Evolutionary conservation across 2,888 invertebrate species (phyloP), one percentile per base, ranked within the genome.

Genomic region (Drosophila prostipennis): DNA sequence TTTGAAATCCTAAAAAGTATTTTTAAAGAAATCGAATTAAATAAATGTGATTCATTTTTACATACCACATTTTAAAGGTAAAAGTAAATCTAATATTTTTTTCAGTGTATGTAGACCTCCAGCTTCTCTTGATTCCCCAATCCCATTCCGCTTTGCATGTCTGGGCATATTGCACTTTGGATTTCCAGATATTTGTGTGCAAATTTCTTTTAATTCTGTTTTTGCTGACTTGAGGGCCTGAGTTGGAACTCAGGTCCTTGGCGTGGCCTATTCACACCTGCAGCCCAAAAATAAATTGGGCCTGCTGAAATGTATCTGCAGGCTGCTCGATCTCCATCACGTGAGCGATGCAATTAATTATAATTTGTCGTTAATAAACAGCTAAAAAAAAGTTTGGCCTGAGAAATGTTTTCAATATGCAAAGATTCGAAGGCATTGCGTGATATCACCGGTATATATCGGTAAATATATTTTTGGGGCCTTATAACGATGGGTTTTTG

Each of bases 331-430:
- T 77, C 87, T 78, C 76, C 89, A 89, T 87, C 89, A 76, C 87
- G 87, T 87, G 87, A 87, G 87, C 89, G 74, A 76, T 78, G 85
- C 89, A 89, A 87, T 87, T 89, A 87, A 82, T 87, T 89, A 87
- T 89, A 89, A 89, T 89, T 89, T 87, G 89, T 88, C 87, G 77
- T 84, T 84, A 79, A 89, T 82, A 72, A 82, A 77, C 71, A 70
- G 51, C 45, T 39, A 34, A 60, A 77, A 63, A 64, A 60, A 49
- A 59, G 52, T 23, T 34, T 39, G 32, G 19, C 13, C 40, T n/a
- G 46, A 37, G 46, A 40, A 40, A 46, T 29, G 23, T 32, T 40
- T 49, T 43, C 54, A 39, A 45, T 36, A 23, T 51, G 45, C n/a
- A 16, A 29, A 67, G 34, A 58, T 45, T 23, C 6, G 11, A 29